Evolutionary conservation across 2,113 vertebrate species (phyloP).

Genomic region (Panthera tigris): DNA sequence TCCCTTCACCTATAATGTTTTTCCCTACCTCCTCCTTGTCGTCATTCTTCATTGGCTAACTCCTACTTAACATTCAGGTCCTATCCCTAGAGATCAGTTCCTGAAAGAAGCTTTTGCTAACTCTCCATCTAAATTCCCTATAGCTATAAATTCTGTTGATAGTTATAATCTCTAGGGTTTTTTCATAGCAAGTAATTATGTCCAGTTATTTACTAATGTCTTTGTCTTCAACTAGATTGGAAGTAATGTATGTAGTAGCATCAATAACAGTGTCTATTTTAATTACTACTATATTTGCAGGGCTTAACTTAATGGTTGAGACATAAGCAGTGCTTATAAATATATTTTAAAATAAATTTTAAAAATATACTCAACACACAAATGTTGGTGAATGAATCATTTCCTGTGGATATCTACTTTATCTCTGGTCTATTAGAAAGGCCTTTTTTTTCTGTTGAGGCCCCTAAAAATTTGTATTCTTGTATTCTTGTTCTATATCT

Average conservation of each 20-base stretch:
- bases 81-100: neutral
- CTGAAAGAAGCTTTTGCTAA: neutral
- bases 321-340: neutral
- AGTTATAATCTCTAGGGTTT: neutral
- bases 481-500: neutral
- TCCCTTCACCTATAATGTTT: neutral
- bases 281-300: neutral
- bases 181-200: neutral
- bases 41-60: neutral
- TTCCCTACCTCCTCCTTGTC: neutral
- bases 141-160: neutral
- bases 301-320: neutral
- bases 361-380: neutral
- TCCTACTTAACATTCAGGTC: neutral
- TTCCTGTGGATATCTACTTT: neutral
- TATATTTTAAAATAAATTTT: neutral
- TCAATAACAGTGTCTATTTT: neutral
- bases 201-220: neutral
- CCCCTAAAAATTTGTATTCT: neutral
- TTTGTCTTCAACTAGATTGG: neutral
- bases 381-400: neutral
- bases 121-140: neutral
- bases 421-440: neutral
- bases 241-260: neutral
- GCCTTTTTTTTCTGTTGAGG: neutral